Conservation (phyloP, 2,888 invertebrate species). For the Drosophila borealis region DNA sequence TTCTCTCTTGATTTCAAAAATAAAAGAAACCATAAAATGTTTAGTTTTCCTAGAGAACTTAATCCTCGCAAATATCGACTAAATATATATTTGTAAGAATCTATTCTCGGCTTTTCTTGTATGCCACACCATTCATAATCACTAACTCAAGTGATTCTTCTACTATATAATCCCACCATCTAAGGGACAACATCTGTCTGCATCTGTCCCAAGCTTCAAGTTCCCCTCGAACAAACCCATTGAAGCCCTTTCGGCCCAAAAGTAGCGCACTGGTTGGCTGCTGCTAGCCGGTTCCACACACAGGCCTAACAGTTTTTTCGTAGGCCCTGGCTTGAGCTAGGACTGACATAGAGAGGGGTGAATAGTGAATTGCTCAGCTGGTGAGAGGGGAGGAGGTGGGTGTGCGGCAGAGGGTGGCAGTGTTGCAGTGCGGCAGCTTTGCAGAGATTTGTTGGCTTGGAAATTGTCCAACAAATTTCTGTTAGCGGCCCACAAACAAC, state of each 20-base stretch:
- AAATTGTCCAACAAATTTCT: constrained; percentile 81
- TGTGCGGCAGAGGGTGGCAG: constrained; percentile 1
- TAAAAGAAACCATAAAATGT: too few species aligned
- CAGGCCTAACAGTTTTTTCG: constrained; percentile 13
- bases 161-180: too few species aligned
- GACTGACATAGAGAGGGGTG: constrained; percentile 1
- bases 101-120: too few species aligned
- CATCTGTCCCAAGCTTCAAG: neutral
- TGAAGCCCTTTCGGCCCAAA: constrained; percentile 3
- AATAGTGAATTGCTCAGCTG: neutral
- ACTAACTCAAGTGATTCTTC: too few species aligned
- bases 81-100: too few species aligned
- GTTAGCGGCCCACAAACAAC: constrained; percentile 77
- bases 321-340: constrained; percentile 12
- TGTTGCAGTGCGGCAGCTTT: constrained; percentile 67
- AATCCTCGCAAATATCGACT: neutral
- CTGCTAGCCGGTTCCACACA: constrained; percentile 17
- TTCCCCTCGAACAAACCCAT: neutral
- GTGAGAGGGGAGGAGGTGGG: neutral
- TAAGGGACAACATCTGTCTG: too few species aligned
- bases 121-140: too few species aligned
- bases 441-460: constrained; percentile 81
- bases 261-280: constrained; percentile 18
- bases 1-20: too few species aligned
- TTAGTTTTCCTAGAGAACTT: too few species aligned